Conservation (phyloP, 2,797 vertebrate species). For the Gymnocypris eckloni region DNA sequence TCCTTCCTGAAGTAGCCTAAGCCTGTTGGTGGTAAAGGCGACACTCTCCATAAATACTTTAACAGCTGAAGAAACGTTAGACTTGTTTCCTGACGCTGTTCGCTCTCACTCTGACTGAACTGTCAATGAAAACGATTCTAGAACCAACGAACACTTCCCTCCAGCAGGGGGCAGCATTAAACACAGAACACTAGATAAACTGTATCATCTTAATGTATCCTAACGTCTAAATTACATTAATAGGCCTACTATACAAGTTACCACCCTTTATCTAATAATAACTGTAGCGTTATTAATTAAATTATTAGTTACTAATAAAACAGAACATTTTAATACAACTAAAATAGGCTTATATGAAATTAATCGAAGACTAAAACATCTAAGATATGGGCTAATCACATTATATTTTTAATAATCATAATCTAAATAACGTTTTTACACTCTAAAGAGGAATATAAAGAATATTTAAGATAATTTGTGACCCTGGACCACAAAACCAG, state of each 20-base stretch:
- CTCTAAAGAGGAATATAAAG: not conserved
- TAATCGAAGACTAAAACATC: too few species aligned
- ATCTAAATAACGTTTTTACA: not conserved
- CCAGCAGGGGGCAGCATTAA: conserved; percentile 30
- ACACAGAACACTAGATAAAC: rapidly evolving
- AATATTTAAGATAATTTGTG: not conserved
- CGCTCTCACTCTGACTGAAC: conserved; percentile 40
- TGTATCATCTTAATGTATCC: too few species aligned
- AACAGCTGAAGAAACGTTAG: conserved; percentile 52
- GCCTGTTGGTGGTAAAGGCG: conserved; percentile 43
- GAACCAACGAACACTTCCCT: not conserved
- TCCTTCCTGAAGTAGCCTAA: conserved; percentile 54
- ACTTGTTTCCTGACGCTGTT: conserved; percentile 57
- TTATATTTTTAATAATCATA: not conserved
- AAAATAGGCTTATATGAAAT: not conserved
- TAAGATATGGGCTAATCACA: not conserved
- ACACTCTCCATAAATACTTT: conserved; percentile 65
- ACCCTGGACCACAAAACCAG: too few species aligned
- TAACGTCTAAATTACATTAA: not conserved
- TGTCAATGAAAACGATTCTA: conserved; percentile 17
- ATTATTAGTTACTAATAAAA: not conserved
- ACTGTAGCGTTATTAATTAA: not conserved
- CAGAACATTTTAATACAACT: not conserved
- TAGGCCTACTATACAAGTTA: not conserved
- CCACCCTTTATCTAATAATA: not conserved